These are phyloP conservation scores for Apodemia mormo DNA, from an alignment of 2,888 invertebrate genomes.

Conservation along the genomic window DNA sequence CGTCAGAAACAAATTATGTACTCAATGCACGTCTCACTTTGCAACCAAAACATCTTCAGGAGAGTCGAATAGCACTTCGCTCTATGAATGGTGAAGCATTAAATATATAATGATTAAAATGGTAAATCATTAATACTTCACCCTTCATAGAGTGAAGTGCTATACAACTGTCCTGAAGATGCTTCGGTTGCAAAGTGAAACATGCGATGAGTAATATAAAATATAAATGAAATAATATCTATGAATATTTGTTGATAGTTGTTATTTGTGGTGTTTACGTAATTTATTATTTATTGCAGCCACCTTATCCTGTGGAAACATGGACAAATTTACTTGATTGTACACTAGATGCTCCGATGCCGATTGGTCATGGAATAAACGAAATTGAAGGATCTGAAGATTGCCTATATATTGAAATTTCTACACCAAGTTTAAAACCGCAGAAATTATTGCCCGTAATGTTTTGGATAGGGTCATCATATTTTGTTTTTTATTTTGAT, in stretches of 20 bases:
- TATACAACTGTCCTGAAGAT: too few relatives aligned
- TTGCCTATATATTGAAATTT: slow-evolving; percentile 69
- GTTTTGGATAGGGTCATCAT: slow-evolving; percentile 74
- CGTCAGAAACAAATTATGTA: too few relatives aligned
- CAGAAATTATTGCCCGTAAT: slow-evolving; percentile 69
- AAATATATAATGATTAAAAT: too few relatives aligned
- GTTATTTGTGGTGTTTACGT: neutral
- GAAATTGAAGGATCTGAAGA: slow-evolving; percentile 62
- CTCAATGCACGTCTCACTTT: too few relatives aligned
- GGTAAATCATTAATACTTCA: too few relatives aligned
- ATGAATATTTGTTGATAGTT: neutral
- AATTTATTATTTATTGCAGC: slow-evolving; percentile 48
- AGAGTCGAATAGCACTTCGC: too few relatives aligned
- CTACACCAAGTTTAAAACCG: slow-evolving; percentile 55
- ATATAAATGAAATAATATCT: neutral
- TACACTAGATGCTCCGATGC: slow-evolving; percentile 40
- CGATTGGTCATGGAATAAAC: slow-evolving; percentile 33
- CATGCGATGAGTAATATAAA: too few relatives aligned
- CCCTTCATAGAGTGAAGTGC: too few relatives aligned
- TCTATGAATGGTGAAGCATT: too few relatives aligned
- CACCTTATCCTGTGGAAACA: slow-evolving; percentile 54
- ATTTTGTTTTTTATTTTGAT: slow-evolving; percentile 54
- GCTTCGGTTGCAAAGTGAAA: too few relatives aligned
- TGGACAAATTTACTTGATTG: slow-evolving; percentile 50
- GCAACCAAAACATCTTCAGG: too few relatives aligned